These are phyloP conservation scores for Opisthograptis luteolata DNA, from an alignment of 2,888 invertebrate genomes.

Conservation along the genomic window DNA sequence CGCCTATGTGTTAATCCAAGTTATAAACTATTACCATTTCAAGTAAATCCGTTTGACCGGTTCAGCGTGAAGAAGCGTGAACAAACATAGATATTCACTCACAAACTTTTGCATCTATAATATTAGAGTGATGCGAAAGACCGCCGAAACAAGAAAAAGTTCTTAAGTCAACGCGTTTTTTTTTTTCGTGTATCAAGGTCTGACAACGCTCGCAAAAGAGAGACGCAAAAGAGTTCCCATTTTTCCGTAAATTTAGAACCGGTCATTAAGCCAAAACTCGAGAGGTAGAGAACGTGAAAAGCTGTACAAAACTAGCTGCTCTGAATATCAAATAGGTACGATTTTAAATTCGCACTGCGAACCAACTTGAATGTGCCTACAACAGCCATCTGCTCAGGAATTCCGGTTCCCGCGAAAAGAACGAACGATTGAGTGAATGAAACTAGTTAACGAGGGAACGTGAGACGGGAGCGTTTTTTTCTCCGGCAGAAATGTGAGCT, in stretches of 20 bases:
- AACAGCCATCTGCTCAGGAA: slow-evolving; percentile 18
- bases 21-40: no score
- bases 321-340: slow-evolving; percentile 20
- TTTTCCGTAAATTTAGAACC: slow-evolving; percentile 4
- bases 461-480: slow-evolving; percentile 27
- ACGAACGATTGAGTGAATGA: slow-evolving; percentile 48
- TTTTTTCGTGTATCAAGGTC: no score
- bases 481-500: slow-evolving; percentile 28
- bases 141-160: no score
- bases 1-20: no score
- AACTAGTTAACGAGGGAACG: slow-evolving; percentile 55
- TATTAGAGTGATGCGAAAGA: no score
- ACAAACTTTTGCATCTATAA: no score
- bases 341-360: slow-evolving; percentile 22
- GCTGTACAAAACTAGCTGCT: slow-evolving; percentile 8
- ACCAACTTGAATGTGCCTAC: slow-evolving; percentile 9
- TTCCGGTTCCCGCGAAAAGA: slow-evolving; percentile 14
- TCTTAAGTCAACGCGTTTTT: no score
- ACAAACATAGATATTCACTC: no score
- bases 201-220: neutral
- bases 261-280: slow-evolving; percentile 1
- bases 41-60: no score
- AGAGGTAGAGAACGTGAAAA: slow-evolving; percentile 15
- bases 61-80: no score
- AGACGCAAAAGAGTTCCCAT: neutral